Conservation (phyloP, 1,140 invertebrate species). For the Drosophila nebulosa region DNA sequence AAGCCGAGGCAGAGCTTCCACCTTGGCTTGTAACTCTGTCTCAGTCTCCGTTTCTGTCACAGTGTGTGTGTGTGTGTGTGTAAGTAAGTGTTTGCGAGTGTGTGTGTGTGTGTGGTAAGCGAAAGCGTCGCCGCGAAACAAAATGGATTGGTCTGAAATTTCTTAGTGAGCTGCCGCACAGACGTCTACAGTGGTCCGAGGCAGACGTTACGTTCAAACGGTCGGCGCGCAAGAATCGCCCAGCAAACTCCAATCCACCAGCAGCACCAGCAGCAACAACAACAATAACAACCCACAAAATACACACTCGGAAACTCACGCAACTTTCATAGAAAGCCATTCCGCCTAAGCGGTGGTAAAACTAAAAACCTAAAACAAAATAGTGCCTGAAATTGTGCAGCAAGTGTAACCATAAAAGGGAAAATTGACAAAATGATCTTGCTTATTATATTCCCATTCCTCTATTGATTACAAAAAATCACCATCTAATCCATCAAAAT, state of each 20-base stretch:
- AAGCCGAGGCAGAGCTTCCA: constrained; percentile 22
- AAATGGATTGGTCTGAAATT: constrained; percentile 78
- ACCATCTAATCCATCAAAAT: constrained; percentile 37
- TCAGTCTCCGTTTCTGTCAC: background rate
- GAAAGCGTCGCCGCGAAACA: constrained; percentile 70
- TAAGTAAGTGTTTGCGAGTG: constrained; percentile 6
- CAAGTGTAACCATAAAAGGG: background rate
- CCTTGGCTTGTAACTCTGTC: background rate
- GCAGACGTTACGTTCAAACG: constrained; percentile 74
- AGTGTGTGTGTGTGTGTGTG: background rate
- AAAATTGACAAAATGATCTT: background rate
- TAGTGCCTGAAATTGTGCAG: background rate
- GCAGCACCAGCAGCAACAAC: background rate
- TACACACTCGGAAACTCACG: background rate
- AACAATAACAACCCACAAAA: background rate
- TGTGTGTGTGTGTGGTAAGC: constrained; percentile 52
- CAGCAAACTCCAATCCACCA: constrained; percentile 10
- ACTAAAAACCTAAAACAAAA: background rate
- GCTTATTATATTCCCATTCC: background rate
- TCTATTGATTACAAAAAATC: background rate
- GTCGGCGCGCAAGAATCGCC: constrained; percentile 69
- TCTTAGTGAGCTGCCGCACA: constrained; percentile 79
- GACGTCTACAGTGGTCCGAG: constrained; percentile 75
- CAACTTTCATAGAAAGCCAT: background rate
- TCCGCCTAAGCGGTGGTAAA: background rate